Conservation (phyloP, 1,140 invertebrate genomes). For the Drosophila paulistorum region DNA sequence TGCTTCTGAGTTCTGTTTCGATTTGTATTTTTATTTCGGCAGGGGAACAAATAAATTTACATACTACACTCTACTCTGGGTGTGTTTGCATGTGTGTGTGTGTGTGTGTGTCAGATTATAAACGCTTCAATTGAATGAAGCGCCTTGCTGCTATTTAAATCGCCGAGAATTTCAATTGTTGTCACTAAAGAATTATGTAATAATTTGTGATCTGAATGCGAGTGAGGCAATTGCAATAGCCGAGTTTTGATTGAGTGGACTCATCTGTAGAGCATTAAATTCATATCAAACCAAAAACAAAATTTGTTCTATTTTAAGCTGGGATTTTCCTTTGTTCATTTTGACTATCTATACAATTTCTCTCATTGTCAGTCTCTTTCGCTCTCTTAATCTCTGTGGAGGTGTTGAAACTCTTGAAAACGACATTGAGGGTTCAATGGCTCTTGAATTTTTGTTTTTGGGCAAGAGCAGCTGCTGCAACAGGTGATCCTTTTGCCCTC, state of each 20-base stretch:
- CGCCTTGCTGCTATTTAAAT: conserved; percentile 41
- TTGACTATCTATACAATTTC: background rate
- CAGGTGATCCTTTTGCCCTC: conserved; percentile 65
- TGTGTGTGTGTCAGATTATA: conserved; percentile 33
- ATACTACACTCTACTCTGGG: conserved; percentile 50
- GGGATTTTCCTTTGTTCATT: conserved; percentile 20
- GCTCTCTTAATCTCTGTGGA: background rate
- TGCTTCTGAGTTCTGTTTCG: conserved; percentile 52
- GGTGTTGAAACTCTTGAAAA: conserved; percentile 34
- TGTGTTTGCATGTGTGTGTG: background rate
- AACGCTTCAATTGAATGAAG: conserved; percentile 53
- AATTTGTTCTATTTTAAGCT: conserved; percentile 14
- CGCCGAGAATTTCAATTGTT: conserved; percentile 64
- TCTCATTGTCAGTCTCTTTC: background rate
- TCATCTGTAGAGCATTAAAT: background rate
- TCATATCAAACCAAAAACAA: background rate
- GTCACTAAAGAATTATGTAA: conserved; percentile 55
- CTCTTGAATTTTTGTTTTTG: conserved; percentile 7
- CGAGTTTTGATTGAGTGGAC: conserved; percentile 9
- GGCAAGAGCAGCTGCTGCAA: conserved; percentile 64
- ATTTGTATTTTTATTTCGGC: conserved; percentile 56
- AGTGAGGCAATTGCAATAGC: conserved; percentile 19
- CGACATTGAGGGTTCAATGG: conserved; percentile 50
- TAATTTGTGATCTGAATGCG: conserved; percentile 41
- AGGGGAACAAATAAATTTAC: conserved; percentile 76